Base-by-base conservation (phyloP, 2,888 invertebrate species). In the Tetragnatha montana region DNA sequence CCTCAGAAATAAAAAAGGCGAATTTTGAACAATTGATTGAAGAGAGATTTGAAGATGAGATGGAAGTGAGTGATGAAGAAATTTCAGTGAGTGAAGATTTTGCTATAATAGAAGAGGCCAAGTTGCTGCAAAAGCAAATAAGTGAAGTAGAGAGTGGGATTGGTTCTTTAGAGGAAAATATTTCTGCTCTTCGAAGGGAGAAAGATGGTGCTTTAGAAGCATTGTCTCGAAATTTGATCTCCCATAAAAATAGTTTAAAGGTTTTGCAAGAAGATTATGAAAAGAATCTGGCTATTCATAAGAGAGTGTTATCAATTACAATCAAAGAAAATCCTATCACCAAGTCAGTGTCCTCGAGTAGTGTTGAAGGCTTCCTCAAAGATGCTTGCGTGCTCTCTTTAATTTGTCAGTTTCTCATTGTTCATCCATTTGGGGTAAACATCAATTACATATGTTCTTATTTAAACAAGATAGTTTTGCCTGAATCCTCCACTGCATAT, bases 391-490 rank as follows among this genome's bases (percentile, higher is more conserved):
- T 35, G 35, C 35, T 35, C 35, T 35, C 35, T 35, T 35, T 98
- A 88, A 96, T 97, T 92, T 96, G 98, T 7, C 96, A 98, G 10
- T 98, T 98, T 94, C 95, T 98, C 82, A 96, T 97, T 94, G 97
- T 98, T 70, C 98, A 98, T 94, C 98, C 98, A 0, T 96, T 96
- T 93, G 98, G 98, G 78, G 98, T 98, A 1, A 97, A 96, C 89
- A 95, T 97, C 1, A 97, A 97, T 93, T 97, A 97, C 94, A 96
- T 98, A 91, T 97, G 97, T 95, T 97, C 97, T 10, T 98, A 98
- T 94, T 95, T 98, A 35, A 96, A 97, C 92, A 96, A 96, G 93
- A 94, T 97, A 91, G 96, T 97, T 92, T 95, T 96, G 2, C 95
- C 94, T 92, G 94, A 96, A 1, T 35, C 35, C 80, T 95, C 96